Percentiles rank a stretch among this genome's conserved stretches.
phyloP scores from a whole-genome alignment of 2,888 invertebrate genomes.

The Tromatobia lineatoria region DNA sequence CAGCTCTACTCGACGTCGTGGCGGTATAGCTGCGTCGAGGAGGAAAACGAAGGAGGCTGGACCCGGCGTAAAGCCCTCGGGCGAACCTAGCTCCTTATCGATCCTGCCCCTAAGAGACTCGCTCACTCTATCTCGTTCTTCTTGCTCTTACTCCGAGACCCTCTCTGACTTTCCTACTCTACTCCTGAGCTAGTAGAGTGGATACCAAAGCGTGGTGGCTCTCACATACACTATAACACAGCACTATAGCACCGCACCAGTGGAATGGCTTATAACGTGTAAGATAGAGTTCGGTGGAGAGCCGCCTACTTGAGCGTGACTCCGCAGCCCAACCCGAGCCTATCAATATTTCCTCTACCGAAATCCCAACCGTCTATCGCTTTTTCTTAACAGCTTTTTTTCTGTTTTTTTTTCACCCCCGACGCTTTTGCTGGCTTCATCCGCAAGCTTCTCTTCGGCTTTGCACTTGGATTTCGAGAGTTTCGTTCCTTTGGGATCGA shows the following conservation, averaged over 20 bases:
- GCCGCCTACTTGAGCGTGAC: constrained; percentile 84
- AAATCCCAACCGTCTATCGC: constrained; percentile 75
- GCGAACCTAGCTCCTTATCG: constrained; percentile 84
- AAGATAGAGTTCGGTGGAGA: constrained; percentile 80
- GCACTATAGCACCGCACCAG: constrained; percentile 21
- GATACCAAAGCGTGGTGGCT: constrained; percentile 63
- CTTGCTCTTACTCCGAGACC: constrained; percentile 33
- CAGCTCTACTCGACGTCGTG: constrained; percentile 20
- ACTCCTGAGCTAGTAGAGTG: constrained; percentile 42
- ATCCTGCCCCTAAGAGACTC: constrained; percentile 83
- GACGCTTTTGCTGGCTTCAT: constrained; percentile 10
- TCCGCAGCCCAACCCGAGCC: constrained; percentile 84
- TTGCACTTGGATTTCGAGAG: background rate
- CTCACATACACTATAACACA: constrained; percentile 12
- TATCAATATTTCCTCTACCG: constrained; percentile 84
- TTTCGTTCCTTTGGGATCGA: background rate
- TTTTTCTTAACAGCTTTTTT: constrained; percentile 32
- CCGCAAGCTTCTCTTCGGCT: constrained; percentile 13
- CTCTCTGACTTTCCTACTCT: constrained; percentile 42
- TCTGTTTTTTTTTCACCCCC: constrained; percentile 29
- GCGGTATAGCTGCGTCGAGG: constrained; percentile 74
- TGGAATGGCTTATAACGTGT: constrained; percentile 56
- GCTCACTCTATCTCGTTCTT: constrained; percentile 59
- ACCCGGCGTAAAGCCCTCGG: constrained; percentile 82
- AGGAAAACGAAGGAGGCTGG: constrained; percentile 79